Evolutionary conservation across 2,888 invertebrate genomes (phyloP).

Genomic region (Litoditis marina): DNA sequence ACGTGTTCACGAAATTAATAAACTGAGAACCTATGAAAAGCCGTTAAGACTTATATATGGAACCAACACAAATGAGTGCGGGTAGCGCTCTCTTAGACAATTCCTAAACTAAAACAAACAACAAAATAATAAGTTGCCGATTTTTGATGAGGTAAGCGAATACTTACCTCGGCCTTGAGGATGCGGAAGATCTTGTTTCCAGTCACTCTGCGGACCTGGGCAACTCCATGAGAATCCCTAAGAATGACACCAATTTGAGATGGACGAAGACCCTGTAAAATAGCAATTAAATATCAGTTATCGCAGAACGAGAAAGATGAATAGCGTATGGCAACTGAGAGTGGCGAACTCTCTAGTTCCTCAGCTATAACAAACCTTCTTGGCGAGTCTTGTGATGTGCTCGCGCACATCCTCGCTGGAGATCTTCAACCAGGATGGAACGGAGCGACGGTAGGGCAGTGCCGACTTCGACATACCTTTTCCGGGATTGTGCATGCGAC

Average conservation of each 20-base stretch:
- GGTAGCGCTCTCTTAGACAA: too few species aligned
- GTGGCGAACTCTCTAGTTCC: too few species aligned
- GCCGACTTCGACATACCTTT: slow-evolving; percentile 99
- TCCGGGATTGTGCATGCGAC: slow-evolving; percentile 99
- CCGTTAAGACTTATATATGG: background rate
- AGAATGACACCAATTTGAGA: slow-evolving; percentile 99
- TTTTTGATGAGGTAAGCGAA: too few species aligned
- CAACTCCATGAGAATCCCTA: slow-evolving; percentile 96
- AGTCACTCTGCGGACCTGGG: slow-evolving; percentile 95
- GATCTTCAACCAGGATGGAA: slow-evolving; percentile 96
- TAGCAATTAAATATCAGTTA: too few species aligned
- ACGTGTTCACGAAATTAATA: background rate
- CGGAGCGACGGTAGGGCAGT: slow-evolving; percentile 92
- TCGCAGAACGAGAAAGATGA: too few species aligned
- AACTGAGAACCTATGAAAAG: background rate
- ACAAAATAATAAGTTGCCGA: too few species aligned
- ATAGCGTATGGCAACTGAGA: too few species aligned
- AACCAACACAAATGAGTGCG: background rate
- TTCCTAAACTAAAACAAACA: too few species aligned
- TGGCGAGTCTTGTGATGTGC: slow-evolving; percentile 93
- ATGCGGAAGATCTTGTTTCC: slow-evolving; percentile 98
- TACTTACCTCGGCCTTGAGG: slow-evolving; percentile 75
- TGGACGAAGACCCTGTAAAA: slow-evolving; percentile 81
- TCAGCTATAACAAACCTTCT: slow-evolving; percentile 74
- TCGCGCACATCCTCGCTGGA: slow-evolving; percentile 95